phyloP scores from a whole-genome alignment of 2,888 invertebrate genomes.

The Drosophila phalerata region DNA sequence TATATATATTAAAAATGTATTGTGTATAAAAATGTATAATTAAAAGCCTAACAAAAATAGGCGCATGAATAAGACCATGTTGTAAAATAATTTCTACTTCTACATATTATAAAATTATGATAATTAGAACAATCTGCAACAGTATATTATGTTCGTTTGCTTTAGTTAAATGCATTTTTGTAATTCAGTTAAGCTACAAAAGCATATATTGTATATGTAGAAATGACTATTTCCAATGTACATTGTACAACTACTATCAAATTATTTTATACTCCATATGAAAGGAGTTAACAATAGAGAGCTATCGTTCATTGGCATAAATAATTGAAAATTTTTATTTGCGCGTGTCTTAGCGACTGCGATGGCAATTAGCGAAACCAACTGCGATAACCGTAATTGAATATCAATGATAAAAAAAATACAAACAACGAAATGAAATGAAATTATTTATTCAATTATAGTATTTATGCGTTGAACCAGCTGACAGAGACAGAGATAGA shows the following conservation, averaged over 20 bases:
- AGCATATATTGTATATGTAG: no score
- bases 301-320: constrained; percentile 18
- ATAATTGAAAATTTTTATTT: constrained; percentile 47
- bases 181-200: no score
- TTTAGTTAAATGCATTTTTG: no score
- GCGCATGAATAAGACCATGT: no score
- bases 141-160: no score
- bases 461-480: constrained; percentile 45
- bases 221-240: neutral
- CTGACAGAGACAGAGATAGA: constrained; percentile 20
- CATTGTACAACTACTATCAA: neutral
- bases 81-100: no score
- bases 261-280: neutral
- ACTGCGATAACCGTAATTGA: constrained; percentile 71
- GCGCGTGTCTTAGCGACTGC: constrained; percentile 52
- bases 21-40: no score
- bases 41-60: no score
- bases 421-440: constrained; percentile 19
- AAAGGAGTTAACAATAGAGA: constrained; percentile 1
- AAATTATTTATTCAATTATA: constrained; percentile 43
- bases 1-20: no score
- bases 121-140: no score
- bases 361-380: constrained; percentile 55
- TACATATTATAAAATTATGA: no score
- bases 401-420: constrained; percentile 68